Evolutionary conservation across 2,113 vertebrate species (phyloP).

Genomic region (Brienomyrus brachyistius): DNA sequence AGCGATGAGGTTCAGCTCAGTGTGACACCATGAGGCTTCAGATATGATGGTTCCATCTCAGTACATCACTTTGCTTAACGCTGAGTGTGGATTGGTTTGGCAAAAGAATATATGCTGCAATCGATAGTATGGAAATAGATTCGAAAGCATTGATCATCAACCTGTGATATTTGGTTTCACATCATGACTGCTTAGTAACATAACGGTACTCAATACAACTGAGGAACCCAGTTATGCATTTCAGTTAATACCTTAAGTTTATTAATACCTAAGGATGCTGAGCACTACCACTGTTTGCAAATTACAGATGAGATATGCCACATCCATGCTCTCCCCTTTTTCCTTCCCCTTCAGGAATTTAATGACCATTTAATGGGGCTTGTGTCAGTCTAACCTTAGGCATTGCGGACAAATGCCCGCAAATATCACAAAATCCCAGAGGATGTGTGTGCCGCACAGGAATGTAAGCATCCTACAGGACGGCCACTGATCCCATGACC

Average conservation of each 20-base stretch:
- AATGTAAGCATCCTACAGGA: not conserved
- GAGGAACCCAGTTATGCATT: not conserved
- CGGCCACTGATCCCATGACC: not conserved
- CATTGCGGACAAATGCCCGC: not conserved
- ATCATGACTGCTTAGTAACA: not conserved
- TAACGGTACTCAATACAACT: not conserved
- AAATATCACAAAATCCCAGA: constrained; percentile 4
- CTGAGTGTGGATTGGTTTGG: not conserved
- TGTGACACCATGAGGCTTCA: not conserved
- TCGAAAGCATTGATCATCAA: not conserved
- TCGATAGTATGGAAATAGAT: not conserved
- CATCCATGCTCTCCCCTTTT: not conserved
- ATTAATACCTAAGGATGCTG: not conserved
- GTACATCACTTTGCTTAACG: not conserved
- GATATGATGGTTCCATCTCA: not conserved
- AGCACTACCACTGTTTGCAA: not conserved
- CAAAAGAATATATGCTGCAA: not conserved
- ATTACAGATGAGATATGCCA: not conserved
- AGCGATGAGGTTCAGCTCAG: not conserved
- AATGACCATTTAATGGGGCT: not conserved
- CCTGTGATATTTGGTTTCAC: not conserved
- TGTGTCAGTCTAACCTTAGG: not conserved
- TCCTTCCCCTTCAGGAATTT: not conserved
- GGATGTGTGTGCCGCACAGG: not conserved
- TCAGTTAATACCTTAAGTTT: not conserved